Evolutionary conservation across 2,797 vertebrate species (phyloP), one percentile per base, ranked within the genome.

Genomic region (Channa striata): DNA sequence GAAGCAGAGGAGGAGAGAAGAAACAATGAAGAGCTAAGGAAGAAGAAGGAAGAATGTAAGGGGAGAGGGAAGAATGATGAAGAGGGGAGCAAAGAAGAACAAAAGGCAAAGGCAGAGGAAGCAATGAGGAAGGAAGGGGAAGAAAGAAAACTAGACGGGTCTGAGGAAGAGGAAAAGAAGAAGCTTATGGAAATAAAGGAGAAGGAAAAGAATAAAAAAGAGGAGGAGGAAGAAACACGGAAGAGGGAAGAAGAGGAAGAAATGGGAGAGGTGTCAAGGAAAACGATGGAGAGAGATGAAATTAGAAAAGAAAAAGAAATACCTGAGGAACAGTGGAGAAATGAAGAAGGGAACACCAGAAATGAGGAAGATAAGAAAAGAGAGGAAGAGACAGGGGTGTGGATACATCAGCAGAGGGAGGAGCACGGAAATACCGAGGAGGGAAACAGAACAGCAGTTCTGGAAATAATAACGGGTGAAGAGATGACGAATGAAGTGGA

Each of bases 161-260:
- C 25, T 30, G 20, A 49, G 51, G 11, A 37, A 54, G 21, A 66
- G 37, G 25, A 43, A 42, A 30, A 21, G 37, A 37, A 34, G 5
- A n/a, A n/a, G 17, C 11, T 61, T 11, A n/a, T n/a, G n/a, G n/a
- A n/a, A 14, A 14, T 8, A 36, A 21, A 16, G 36, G 47, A n/a
- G 11, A 14, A 40, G 13, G 14, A 42, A 14, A 39, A 11, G 12
- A 12, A 42, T 42, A 14, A 6, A 42, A 14, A 25, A 77, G 23
- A 68, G 67, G 5, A 53, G 77, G 4, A 20, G 43, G 5, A 20
- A 8, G 44, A 17, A 40, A 42, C 9, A 25, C 40, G 21, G 75
- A 60, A 42, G 60, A 61, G 70, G 82, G 82, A 50, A 62, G 56
- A 53, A 20, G 25, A 23, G 25, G 25, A 47, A 4, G 43, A 17